phyloP scores from a whole-genome alignment of 2,888 invertebrate species.

The Drosophila barbarae region DNA sequence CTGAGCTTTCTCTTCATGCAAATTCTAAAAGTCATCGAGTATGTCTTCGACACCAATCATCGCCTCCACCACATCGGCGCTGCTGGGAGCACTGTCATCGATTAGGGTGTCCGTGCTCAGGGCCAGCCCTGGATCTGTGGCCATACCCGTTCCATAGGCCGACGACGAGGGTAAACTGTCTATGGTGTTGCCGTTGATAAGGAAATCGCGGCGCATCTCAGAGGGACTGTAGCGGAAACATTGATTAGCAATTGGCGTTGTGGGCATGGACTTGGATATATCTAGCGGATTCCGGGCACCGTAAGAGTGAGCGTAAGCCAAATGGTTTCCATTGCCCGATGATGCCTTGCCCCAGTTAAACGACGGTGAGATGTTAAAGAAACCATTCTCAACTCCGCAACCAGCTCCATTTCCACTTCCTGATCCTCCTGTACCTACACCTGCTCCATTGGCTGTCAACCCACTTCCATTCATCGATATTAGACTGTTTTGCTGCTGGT shows the following conservation, averaged over 20 bases:
- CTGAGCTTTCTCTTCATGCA: constrained; percentile 75
- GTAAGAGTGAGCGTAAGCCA: constrained; percentile 45
- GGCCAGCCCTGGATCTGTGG: constrained; percentile 41
- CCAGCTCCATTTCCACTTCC: constrained; percentile 22
- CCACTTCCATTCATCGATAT: constrained; percentile 17
- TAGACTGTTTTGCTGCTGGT: constrained; percentile 53
- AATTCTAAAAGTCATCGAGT: constrained; percentile 78
- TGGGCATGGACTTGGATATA: constrained; percentile 88
- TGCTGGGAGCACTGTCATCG: constrained; percentile 57
- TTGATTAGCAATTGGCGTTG: constrained; percentile 84
- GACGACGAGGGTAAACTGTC: constrained; percentile 77
- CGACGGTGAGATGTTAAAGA: constrained; percentile 56
- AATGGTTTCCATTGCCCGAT: constrained; percentile 22
- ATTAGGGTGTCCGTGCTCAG: constrained; percentile 63
- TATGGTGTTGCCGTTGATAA: constrained; percentile 83
- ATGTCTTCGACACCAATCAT: constrained; percentile 78
- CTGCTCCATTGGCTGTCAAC: constrained; percentile 6
- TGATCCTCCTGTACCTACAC: constrained; percentile 12
- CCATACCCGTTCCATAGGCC: constrained; percentile 48
- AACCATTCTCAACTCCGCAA: constrained; percentile 46
- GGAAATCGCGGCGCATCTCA: constrained; percentile 81
- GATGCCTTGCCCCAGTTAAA: constrained; percentile 46
- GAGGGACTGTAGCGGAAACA: constrained; percentile 82
- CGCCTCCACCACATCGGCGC: constrained; percentile 74
- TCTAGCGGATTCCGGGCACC: constrained; percentile 78